Base-by-base conservation (phyloP, 1,140 invertebrate genomes). In the Homarus americanus region DNA sequence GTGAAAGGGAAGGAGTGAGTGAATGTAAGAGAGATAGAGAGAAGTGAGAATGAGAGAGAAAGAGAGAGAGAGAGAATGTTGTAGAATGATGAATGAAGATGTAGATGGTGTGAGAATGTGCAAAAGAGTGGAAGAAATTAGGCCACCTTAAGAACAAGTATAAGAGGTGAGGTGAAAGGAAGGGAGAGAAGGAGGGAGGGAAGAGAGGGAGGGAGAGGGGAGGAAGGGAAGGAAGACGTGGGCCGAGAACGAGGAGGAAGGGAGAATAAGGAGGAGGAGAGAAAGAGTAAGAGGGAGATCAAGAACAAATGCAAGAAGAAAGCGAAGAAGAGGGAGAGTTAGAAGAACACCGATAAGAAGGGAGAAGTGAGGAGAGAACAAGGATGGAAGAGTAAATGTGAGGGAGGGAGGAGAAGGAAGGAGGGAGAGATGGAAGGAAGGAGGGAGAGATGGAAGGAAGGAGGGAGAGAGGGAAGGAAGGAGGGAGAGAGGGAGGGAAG, bases 21-120 rank as follows among this genome's bases (percentile, higher is more conserved):
- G n/a, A n/a, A n/a, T n/a, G n/a, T n/a, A n/a, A 34, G 34, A 36
- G 38, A 34, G 34, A 0, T 0, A 40, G 34, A 9, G n/a, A 15
- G 75, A 40, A 79, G 76, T 32, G 41, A 79, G 4, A 38, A n/a
- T n/a, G 41, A 79, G 76, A 38, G 41, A 49, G 41, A 79, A 38
- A 38, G n/a, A 49, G 12, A 44, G 41, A 38, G 41, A 79, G 76
- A 38, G 41, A 79, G 76, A 49, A n/a, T 17, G 38, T 44, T 20
- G 28, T 36, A 49, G 41, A 38, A n/a, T n/a, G 76, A 49, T n/a
- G n/a, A n/a, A n/a, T n/a, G n/a, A n/a, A n/a, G n/a, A n/a, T n/a
- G n/a, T n/a, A n/a, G n/a, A n/a, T n/a, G n/a, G n/a, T n/a, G n/a
- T n/a, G n/a, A n/a, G n/a, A n/a, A n/a, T n/a, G n/a, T n/a, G n/a